A percentile compares a stretch with the other conserved stretches of the same genome.
phyloP scores from a whole-genome alignment of 2,888 invertebrate genomes.

The Deilephila porcellus region DNA sequence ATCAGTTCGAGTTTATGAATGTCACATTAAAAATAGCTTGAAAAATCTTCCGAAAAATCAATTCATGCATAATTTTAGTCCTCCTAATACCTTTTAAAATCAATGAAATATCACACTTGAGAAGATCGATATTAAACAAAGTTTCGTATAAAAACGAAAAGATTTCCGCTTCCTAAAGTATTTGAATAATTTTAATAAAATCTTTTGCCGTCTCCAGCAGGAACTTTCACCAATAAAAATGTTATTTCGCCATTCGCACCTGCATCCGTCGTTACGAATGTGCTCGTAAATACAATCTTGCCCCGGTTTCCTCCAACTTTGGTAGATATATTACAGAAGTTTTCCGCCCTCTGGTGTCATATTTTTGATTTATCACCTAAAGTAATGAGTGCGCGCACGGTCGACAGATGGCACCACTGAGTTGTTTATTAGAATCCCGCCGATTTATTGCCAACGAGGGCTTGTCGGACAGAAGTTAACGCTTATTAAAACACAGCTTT shows the following conservation, averaged over 20 bases:
- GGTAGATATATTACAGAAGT: constrained; percentile 69
- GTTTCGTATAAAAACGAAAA: background rate
- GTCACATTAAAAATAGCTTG: too few species aligned
- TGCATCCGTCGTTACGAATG: constrained; percentile 41
- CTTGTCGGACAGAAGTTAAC: constrained; percentile 43
- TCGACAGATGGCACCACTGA: constrained; percentile 55
- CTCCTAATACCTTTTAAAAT: too few species aligned
- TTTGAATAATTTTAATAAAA: constrained; percentile 14
- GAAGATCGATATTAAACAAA: background rate
- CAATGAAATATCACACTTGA: background rate
- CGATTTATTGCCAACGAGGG: constrained; percentile 64
- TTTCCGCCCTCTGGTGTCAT: constrained; percentile 73
- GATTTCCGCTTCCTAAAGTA: background rate
- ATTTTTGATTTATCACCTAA: constrained; percentile 69
- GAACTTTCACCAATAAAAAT: constrained; percentile 20
- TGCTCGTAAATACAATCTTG: constrained; percentile 74
- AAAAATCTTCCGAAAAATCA: too few species aligned
- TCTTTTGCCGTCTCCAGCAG: background rate
- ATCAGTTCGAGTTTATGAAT: too few species aligned
- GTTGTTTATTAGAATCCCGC: constrained; percentile 51
- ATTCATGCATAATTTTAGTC: too few species aligned
- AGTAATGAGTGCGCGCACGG: constrained; percentile 68
- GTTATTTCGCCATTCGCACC: constrained; percentile 40
- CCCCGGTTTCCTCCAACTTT: constrained; percentile 48
- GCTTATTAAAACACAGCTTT: constrained; percentile 45